Conservation (phyloP, 2,888 invertebrate species). For the Erannis defoliaria region DNA sequence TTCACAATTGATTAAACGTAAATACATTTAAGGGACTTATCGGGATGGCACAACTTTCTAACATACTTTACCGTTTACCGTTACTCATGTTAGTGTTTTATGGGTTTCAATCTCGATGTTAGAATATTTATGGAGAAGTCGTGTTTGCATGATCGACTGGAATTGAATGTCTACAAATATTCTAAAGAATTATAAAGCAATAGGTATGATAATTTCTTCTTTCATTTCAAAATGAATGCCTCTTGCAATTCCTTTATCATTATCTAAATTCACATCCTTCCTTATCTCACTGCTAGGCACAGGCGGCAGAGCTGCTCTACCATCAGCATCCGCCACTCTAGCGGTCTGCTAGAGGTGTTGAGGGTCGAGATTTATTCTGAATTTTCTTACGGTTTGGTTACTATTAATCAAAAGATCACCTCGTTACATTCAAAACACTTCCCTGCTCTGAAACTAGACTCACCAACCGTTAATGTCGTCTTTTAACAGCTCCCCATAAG, state of each 20-base stretch:
- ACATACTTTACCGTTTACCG: conserved; percentile 28
- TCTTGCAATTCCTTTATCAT: neutral
- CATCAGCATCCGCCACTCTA: too few relatives aligned
- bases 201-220: neutral
- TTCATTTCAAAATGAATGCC: neutral
- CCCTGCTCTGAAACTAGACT: conserved; percentile 45
- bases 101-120: conserved; percentile 7
- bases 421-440: conserved; percentile 27
- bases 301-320: too few relatives aligned
- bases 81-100: conserved; percentile 26
- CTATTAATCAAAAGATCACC: conserved; percentile 17
- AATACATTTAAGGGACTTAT: conserved; percentile 29
- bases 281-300: too few relatives aligned
- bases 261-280: too few relatives aligned
- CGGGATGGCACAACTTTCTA: conserved; percentile 33
- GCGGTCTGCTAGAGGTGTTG: too few relatives aligned
- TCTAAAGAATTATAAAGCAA: neutral
- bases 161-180: neutral
- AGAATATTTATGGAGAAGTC: conserved; percentile 9
- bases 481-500: conserved; percentile 65
- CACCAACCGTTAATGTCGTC: conserved; percentile 61
- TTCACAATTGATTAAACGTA: conserved; percentile 47
- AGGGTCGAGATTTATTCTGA: neutral
- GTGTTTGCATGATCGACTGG: neutral
- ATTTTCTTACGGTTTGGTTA: conserved; percentile 8